Base-by-base conservation (phyloP, 2,888 invertebrate genomes). In the Octodonta nipae region DNA sequence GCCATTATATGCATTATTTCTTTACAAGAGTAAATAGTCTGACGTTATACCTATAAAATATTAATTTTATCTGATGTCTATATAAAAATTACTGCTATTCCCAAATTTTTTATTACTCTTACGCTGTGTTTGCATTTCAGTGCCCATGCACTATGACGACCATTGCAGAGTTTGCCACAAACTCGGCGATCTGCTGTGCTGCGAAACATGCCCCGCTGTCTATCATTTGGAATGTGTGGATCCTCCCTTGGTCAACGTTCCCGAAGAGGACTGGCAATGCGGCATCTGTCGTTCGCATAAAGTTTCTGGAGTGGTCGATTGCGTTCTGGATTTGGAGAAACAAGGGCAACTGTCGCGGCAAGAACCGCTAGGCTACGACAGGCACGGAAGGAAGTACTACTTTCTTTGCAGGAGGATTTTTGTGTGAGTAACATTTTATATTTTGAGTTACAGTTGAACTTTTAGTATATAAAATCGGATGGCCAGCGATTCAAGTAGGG, bases 241-340 rank as follows among this genome's bases (percentile, higher is more conserved):
- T 56, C 95, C 95, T 31, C 89, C 92, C 7, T 66, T 96, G 55
- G 76, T 81, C 30, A 83, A 92, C 63, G 91, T 95, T 27, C 95
- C 95, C 32, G 84, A 88, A 35, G 93, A 93, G 64, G 93, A 93
- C 54, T 96, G 96, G 95, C 84, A 91, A 51, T 98, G 98, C 66
- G 79, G 78, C 43, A 75, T 93, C 32, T 98, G 98, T 61, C 80
- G 83, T 55, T 80, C 82, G 30, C 92, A 96, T 56, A 82, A 84
- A 69, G 83, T 91, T 30, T 68, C 74, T 40, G 98, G 96, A 13
- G 92, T 96, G 1, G 81, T 83, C 30, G 95, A 98, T 60, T 96
- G 95, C 58, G 70, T 91, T 30, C 75, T 86, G 32, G 84, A 88
- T 54, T 77, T 83, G 41, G 93, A 96, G 55, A 87, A 84, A 55